Conservation (phyloP, 53 echinoderm and acorn worm genomes). For the Glandiceps talaboti region DNA sequence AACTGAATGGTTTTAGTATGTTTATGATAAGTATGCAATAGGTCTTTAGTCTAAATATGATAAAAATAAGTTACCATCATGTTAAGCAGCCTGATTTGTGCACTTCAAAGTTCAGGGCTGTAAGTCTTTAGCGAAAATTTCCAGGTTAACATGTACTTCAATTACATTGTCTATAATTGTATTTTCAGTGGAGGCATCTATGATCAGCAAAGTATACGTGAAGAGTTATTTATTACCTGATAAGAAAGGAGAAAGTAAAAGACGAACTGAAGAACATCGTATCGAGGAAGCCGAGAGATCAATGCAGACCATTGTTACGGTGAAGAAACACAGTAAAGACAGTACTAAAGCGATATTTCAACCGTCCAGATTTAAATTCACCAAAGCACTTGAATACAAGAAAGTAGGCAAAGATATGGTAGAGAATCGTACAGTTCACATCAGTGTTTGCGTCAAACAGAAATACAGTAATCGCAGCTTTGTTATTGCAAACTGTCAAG, state of each 20-base stretch:
- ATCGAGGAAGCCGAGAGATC: conserved; percentile 70
- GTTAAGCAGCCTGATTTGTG: too few species aligned
- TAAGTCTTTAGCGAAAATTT: neutral
- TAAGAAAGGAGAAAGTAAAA: conserved; percentile 86
- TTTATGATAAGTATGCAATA: neutral
- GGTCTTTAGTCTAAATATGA: neutral
- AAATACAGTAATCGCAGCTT: conserved; percentile 78
- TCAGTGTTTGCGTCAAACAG: conserved; percentile 69
- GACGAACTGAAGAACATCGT: conserved; percentile 71
- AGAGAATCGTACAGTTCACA: conserved; percentile 44
- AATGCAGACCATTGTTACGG: conserved; percentile 52
- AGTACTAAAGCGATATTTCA: conserved; percentile 87
- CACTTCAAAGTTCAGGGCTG: neutral
- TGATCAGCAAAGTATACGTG: conserved; percentile 59
- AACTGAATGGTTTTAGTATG: too few species aligned
- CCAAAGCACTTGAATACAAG: conserved; percentile 74
- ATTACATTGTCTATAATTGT: too few species aligned
- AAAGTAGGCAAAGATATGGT: conserved; percentile 65
- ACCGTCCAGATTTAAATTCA: conserved; percentile 70
- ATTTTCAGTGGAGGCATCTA: conserved; percentile 93
- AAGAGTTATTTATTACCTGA: conserved; percentile 82
- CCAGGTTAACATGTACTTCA: too few species aligned
- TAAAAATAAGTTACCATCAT: neutral
- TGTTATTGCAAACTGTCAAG: conserved; percentile 66
- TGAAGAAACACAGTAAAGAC: conserved; percentile 48